Conservation (phyloP, 1,140 invertebrate species). For the Lasaia peninsularis region DNA sequence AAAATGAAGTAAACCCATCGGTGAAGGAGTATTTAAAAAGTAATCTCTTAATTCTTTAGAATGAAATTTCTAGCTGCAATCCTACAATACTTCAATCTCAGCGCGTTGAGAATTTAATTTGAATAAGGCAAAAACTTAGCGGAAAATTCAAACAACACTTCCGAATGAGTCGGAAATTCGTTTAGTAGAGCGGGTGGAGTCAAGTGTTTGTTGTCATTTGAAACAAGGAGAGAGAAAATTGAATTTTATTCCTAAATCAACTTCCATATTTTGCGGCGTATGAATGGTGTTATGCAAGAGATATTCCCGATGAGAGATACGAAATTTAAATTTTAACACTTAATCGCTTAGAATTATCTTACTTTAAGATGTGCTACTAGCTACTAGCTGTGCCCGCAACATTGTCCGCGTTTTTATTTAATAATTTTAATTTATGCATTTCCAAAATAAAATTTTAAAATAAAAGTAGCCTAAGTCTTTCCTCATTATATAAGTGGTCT, state of each 20-base stretch:
- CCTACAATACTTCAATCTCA: background rate
- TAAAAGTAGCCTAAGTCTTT: too few species aligned
- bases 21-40: background rate
- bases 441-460: too few species aligned
- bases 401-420: too few species aligned
- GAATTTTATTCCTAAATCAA: conserved; percentile 6
- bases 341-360: too few species aligned
- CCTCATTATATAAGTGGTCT: too few species aligned
- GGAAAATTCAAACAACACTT: conserved; percentile 11
- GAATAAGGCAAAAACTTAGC: conserved; percentile 11
- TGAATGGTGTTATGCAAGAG: too few species aligned
- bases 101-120: conserved; percentile 3
- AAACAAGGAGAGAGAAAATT: conserved; percentile 6
- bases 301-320: too few species aligned
- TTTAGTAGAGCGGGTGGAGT: background rate
- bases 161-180: conserved; percentile 8
- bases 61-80: conserved; percentile 5
- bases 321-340: too few species aligned
- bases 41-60: background rate
- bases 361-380: too few species aligned
- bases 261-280: conserved; percentile 1
- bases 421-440: too few species aligned
- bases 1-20: background rate
- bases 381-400: too few species aligned
- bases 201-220: conserved; percentile 8